phyloP scores from a whole-genome alignment of 2,888 invertebrate species.

The Pterostichus madidus region DNA sequence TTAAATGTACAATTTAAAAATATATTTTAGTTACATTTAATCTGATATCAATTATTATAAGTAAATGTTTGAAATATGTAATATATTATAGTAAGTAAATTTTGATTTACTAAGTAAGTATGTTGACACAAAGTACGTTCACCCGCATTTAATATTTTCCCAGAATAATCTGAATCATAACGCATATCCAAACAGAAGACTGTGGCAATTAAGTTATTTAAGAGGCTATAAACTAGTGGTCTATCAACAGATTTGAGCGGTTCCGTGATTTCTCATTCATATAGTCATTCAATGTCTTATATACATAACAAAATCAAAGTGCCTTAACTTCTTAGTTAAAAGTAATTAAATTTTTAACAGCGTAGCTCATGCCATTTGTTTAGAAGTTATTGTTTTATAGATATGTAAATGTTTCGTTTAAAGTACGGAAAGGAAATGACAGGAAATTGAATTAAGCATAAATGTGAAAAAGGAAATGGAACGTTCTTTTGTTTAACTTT shows the following conservation, averaged over 20 bases:
- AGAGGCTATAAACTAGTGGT: slow-evolving; percentile 1
- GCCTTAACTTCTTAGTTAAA: not conserved
- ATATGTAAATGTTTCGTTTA: not conserved
- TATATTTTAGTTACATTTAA: too few relatives aligned
- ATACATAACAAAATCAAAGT: not conserved
- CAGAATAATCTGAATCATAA: not conserved
- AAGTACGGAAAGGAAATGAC: not conserved
- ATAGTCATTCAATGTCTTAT: too few relatives aligned
- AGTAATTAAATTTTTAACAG: not conserved
- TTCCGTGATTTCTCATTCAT: slow-evolving; percentile 2
- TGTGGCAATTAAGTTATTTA: slow-evolving; percentile 21
- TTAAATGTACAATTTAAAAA: too few relatives aligned
- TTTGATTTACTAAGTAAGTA: not conserved
- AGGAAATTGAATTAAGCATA: slow-evolving; percentile 15
- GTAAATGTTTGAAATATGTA: too few relatives aligned
- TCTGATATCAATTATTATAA: too few relatives aligned
- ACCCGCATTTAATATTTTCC: not conserved
- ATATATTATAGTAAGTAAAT: too few relatives aligned
- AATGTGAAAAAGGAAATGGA: slow-evolving; percentile 25
- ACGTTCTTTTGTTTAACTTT: slow-evolving; percentile 43
- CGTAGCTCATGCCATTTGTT: not conserved
- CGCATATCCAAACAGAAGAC: not conserved
- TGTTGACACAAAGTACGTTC: not conserved
- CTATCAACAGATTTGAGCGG: slow-evolving; percentile 1
- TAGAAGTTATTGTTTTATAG: not conserved